phyloP scores from a whole-genome alignment of 2,113 vertebrate genomes.

The Neolamprologus tretocephalus region DNA sequence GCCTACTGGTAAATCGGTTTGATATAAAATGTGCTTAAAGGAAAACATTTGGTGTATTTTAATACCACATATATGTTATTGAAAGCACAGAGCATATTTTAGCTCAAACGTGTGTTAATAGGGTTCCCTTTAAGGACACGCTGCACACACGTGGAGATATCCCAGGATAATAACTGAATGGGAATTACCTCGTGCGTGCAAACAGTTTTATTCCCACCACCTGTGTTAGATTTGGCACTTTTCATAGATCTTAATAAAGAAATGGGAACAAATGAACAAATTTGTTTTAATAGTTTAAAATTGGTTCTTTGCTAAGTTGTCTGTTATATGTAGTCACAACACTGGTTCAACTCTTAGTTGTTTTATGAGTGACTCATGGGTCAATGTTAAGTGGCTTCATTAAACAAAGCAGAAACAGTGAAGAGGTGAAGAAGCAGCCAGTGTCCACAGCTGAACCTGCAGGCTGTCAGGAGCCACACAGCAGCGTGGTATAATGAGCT shows the following conservation, averaged over 20 bases:
- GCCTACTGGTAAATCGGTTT: neutral
- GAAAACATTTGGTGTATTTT: accelerated
- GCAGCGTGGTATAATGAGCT: neutral
- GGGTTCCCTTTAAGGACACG: neutral
- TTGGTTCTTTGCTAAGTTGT: too few relatives aligned
- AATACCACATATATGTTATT: neutral
- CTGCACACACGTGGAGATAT: neutral
- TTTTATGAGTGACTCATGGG: neutral
- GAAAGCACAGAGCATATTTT: neutral
- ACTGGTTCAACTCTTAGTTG: neutral
- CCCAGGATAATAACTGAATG: neutral
- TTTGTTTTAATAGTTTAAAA: too few relatives aligned
- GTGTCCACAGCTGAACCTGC: neutral
- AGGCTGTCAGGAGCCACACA: neutral
- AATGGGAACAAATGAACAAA: neutral
- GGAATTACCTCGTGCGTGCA: neutral
- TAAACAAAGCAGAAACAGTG: neutral
- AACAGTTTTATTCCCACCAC: neutral
- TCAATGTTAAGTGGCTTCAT: neutral
- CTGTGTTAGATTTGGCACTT: neutral
- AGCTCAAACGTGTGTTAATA: neutral
- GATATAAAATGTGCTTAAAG: neutral
- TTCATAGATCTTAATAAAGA: neutral
- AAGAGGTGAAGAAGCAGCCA: neutral
- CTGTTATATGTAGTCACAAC: neutral